Evolutionary conservation across 2,113 vertebrate species (phyloP), one percentile per base, ranked within the genome.

Genomic region (Glaucidium brasilianum): DNA sequence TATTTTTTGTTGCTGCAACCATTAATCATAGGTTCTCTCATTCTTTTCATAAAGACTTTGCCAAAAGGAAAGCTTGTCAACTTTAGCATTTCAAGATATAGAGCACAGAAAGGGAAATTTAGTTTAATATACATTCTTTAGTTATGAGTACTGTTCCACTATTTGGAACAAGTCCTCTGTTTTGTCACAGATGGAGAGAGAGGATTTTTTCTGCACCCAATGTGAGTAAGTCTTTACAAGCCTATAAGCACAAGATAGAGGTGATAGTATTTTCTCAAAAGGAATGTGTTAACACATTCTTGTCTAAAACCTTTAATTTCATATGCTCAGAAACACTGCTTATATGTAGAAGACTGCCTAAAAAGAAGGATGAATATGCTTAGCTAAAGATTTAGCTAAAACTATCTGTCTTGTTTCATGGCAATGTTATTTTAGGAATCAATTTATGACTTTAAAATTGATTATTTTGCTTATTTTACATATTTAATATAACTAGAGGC

Each of bases 11-110:
- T 92, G 32, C 76, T 94, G 63, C 41, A 94, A 78, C 35, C 45
- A 77, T 94, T 96, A 85, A 91, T 94, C 88, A 88, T 68, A 93
- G 43, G 21, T 91, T 94, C 14, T 91, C 76, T 93, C 25, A 73
- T 71, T 92, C 52, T 96, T 84, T 89, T 76, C 41, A 56, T 79
- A 58, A 84, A 82, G 37, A 20, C 45, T 72, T 91, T 83, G 62
- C 53, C 74, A 88, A 75, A 75, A 86, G 35, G 43, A 86, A 83
- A 88, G 13, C 47, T 72, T 85, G 82, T 93, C 80, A 91, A 85
- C 68, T 78, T 78, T 34, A 93, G 5, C 45, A 30, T 90, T 96
- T 90, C 53, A 79, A 86, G 75, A 87, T 88, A 72, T 3, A 89
- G 45, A 79, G 23, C 45, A 88, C 39, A 82, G 50, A 87, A 67